Conservation (phyloP, 2,797 vertebrate species). For the Eospalax fontanierii region DNA sequence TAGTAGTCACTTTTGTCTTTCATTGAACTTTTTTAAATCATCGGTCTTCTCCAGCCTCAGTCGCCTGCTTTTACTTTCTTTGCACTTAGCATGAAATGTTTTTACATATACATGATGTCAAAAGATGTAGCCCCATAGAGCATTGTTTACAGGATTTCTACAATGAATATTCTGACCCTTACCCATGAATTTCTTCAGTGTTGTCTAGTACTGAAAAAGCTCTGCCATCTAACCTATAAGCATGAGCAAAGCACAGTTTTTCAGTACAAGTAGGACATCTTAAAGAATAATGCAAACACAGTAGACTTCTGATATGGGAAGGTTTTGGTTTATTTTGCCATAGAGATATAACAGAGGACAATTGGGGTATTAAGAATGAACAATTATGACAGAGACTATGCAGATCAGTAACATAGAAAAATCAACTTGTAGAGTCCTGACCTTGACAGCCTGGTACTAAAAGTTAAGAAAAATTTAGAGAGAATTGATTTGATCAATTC, state of each 20-base stretch:
- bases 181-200: not conserved
- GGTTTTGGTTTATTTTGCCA: conserved; percentile 47
- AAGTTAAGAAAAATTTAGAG: not conserved
- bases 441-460: not conserved
- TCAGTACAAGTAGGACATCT: not conserved
- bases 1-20: not conserved
- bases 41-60: not conserved
- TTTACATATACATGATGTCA: not conserved
- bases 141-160: not conserved
- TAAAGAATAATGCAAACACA: not conserved
- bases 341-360: not conserved
- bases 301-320: not conserved
- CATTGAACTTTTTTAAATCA: not conserved
- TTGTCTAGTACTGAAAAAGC: not conserved
- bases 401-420: not conserved
- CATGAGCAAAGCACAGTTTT: not conserved
- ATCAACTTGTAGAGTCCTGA: not conserved
- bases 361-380: not conserved
- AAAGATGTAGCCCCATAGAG: not conserved
- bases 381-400: not conserved
- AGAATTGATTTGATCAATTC: not conserved
- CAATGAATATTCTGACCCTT: not conserved
- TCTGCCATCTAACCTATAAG: not conserved
- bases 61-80: not conserved
- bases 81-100: not conserved